phyloP scores from a whole-genome alignment of 2,888 invertebrate genomes.

The Pollenia amentaria region DNA sequence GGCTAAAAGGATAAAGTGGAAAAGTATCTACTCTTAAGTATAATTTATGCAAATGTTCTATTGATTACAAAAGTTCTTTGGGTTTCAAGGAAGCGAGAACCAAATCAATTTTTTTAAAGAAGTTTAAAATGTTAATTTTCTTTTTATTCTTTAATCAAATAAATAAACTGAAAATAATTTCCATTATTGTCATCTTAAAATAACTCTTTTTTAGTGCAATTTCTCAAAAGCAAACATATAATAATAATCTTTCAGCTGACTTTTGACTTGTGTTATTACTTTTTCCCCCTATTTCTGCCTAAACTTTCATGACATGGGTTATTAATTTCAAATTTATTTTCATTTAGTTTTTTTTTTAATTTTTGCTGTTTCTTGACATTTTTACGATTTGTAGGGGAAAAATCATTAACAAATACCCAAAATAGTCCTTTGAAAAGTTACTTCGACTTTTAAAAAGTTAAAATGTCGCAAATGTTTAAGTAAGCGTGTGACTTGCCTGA shows the following conservation, averaged over 20 bases:
- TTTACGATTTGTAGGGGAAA: too few relatives aligned
- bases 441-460: neutral
- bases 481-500: conserved; percentile 4
- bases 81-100: too few relatives aligned
- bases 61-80: too few relatives aligned
- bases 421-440: neutral
- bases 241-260: neutral
- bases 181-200: too few relatives aligned
- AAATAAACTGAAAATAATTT: too few relatives aligned
- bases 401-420: neutral
- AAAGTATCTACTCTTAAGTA: too few relatives aligned
- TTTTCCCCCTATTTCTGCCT: neutral
- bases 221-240: neutral
- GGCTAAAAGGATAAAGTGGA: too few relatives aligned
- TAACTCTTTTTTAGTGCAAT: too few relatives aligned
- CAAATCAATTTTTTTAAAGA: too few relatives aligned
- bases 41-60: too few relatives aligned
- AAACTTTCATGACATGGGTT: conserved; percentile 5
- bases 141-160: too few relatives aligned
- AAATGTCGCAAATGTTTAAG: conserved; percentile 5
- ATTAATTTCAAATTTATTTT: conserved; percentile 11
- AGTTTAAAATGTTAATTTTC: too few relatives aligned
- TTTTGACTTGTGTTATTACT: neutral
- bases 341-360: neutral
- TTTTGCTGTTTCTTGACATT: neutral